Percentiles rank a stretch among this genome's conserved stretches.
Evolutionary conservation across 1,140 invertebrate genomes (phyloP).

Genomic region (Lutraria rhynchaena): DNA sequence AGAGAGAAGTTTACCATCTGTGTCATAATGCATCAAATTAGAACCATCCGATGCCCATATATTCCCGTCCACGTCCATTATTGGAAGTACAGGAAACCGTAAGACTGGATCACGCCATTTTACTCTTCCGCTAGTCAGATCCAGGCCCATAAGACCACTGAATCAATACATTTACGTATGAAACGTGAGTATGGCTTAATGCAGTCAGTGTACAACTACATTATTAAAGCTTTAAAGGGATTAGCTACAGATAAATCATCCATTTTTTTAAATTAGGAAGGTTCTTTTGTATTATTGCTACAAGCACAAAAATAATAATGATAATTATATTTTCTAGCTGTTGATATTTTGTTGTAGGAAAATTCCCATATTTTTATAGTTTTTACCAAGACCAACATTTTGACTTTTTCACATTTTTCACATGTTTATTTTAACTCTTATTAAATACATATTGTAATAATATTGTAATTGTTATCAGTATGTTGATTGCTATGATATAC

Average conservation of each 20-base stretch:
- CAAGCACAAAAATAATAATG: no score
- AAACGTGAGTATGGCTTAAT: no score
- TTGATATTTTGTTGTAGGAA: no score
- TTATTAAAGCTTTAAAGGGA: background rate
- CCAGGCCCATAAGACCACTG: conserved; percentile 70
- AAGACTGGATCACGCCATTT: conserved; percentile 66
- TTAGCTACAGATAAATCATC: background rate
- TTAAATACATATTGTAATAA: no score
- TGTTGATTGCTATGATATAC: no score
- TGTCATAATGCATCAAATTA: conserved; percentile 62
- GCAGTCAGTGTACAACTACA: background rate
- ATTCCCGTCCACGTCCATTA: conserved; percentile 70
- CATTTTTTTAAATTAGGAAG: conserved; percentile 17
- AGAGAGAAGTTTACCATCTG: conserved; percentile 60
- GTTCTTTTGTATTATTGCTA: no score
- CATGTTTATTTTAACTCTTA: no score
- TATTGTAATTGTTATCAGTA: no score
- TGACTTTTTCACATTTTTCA: no score
- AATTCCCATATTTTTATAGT: no score
- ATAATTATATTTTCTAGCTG: no score
- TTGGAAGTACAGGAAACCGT: conserved; percentile 66
- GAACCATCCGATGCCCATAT: conserved; percentile 70
- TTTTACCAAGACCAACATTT: no score
- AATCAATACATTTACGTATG: background rate
- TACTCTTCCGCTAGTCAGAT: conserved; percentile 56